A percentile compares a stretch with the other conserved stretches of the same genome.
phyloP scores from a whole-genome alignment of 2,888 invertebrate genomes.

The Agrochola lota region DNA sequence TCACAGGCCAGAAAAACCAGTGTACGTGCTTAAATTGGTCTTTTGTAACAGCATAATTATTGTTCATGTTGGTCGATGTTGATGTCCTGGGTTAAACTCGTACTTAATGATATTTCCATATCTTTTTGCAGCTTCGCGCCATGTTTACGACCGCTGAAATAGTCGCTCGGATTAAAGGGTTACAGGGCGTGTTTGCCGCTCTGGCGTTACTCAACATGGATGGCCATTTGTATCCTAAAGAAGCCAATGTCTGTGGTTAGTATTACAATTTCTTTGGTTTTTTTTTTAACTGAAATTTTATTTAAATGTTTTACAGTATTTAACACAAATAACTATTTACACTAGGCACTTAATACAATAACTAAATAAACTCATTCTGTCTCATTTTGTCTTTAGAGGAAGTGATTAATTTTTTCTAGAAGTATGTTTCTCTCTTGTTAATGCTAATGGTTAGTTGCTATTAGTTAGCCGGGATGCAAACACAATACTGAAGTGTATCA shows the following conservation, averaged over 20 bases:
- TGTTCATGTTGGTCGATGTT: background rate
- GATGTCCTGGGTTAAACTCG: background rate
- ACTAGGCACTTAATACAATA: too few relatives aligned
- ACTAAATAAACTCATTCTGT: too few relatives aligned
- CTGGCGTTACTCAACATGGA: slow-evolving; percentile 14
- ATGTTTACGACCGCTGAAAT: slow-evolving; percentile 15
- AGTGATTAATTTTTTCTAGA: too few relatives aligned
- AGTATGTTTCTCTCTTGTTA: too few relatives aligned
- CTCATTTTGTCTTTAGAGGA: background rate
- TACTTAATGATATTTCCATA: too few relatives aligned
- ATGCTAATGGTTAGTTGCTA: too few relatives aligned
- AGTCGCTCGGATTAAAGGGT: background rate
- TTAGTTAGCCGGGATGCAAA: background rate
- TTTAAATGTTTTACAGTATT: too few relatives aligned
- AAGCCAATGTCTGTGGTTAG: slow-evolving; percentile 16
- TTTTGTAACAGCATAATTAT: background rate
- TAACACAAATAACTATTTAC: too few relatives aligned
- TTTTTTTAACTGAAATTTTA: too few relatives aligned
- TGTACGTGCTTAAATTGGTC: background rate
- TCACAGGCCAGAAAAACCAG: background rate
- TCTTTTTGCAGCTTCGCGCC: background rate
- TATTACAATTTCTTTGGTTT: too few relatives aligned
- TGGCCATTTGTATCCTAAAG: background rate
- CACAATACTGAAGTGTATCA: background rate
- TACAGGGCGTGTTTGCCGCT: slow-evolving; percentile 1